Evolutionary conservation across 2,888 invertebrate genomes (phyloP).

Genomic region (Colletes collaris): DNA sequence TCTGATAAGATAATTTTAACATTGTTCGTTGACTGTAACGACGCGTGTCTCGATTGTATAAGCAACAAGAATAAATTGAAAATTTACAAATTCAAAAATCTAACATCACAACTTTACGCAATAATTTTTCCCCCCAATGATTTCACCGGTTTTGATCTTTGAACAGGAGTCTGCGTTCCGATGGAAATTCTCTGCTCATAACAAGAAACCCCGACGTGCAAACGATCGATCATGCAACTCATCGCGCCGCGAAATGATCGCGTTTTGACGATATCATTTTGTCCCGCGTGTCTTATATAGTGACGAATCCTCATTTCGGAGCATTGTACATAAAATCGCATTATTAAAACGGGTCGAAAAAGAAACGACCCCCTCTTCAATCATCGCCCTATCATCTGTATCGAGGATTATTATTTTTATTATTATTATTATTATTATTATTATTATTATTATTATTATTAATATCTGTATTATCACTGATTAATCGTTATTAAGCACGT

Average conservation of each 20-base stretch:
- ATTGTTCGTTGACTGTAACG: too few species aligned
- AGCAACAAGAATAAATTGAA: too few species aligned
- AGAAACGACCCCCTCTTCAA: not conserved
- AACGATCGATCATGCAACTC: constrained; percentile 14
- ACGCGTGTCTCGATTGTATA: too few species aligned
- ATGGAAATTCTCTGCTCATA: not conserved
- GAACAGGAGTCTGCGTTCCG: not conserved
- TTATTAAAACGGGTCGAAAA: constrained; percentile 15
- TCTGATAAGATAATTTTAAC: too few species aligned
- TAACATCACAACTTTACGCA: too few species aligned
- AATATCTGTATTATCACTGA: constrained; percentile 56
- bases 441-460: constrained; percentile 20
- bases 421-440: constrained; percentile 21
- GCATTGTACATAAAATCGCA: constrained; percentile 50
- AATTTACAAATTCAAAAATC: too few species aligned
- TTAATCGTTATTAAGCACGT: constrained; percentile 50
- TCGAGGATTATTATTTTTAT: constrained; percentile 45
- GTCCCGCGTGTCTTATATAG: not conserved
- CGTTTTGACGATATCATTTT: constrained; percentile 8
- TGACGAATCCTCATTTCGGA: constrained; percentile 19
- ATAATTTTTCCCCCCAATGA: too few species aligned
- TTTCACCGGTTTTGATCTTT: not conserved
- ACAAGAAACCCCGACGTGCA: constrained; percentile 19
- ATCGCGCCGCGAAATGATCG: not conserved
- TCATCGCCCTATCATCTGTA: constrained; percentile 22